Conservation (phyloP, 2,888 invertebrate genomes). For the Gymnoscelis rufifasciata region DNA sequence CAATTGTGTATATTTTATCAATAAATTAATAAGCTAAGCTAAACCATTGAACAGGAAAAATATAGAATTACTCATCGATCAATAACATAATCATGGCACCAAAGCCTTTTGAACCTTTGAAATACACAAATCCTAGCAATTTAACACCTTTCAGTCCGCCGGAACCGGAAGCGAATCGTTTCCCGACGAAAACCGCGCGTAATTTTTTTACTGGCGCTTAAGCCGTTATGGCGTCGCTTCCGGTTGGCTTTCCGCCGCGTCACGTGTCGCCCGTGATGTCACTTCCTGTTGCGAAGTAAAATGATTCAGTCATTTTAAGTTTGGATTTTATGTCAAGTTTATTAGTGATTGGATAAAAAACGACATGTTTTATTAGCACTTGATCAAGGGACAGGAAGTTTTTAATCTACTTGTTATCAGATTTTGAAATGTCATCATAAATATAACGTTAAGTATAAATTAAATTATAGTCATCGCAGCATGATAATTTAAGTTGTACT, state of each 20-base stretch:
- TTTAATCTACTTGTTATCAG: no score
- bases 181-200: constrained; percentile 66
- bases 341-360: no score
- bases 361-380: no score
- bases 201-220: constrained; percentile 65
- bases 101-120: constrained; percentile 1
- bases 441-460: no score
- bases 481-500: no score
- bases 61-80: not conserved
- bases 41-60: not conserved
- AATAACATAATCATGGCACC: not conserved
- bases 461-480: no score
- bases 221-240: constrained; percentile 64
- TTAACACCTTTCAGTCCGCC: constrained; percentile 37
- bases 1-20: no score
- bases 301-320: constrained; percentile 14
- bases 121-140: constrained; percentile 31
- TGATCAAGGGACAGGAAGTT: no score
- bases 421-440: no score
- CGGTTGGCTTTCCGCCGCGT: constrained; percentile 58
- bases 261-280: constrained; percentile 46
- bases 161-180: constrained; percentile 63
- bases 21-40: no score
- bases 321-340: constrained; percentile 1
- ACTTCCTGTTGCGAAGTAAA: constrained; percentile 30